Evolutionary conservation across 2,113 vertebrate species (phyloP), one percentile per base, ranked within the genome.

Genomic region (Malurus cyaneus): DNA sequence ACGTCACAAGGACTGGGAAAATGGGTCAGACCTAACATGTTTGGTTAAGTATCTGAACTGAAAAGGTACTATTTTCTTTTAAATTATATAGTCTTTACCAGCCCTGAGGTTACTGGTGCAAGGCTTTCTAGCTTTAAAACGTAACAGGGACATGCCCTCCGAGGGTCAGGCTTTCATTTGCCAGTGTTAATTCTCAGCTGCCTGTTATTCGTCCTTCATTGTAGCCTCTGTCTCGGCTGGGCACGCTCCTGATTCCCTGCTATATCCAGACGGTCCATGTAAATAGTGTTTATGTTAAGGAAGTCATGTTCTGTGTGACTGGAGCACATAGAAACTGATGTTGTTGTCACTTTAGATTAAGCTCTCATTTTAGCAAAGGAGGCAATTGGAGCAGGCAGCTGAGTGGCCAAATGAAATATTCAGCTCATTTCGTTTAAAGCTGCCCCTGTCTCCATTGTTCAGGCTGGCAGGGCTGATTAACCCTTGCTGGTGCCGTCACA

Each of bases 301-400:
- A 98, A 98, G 98, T 98, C 98, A 98, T 98, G 98, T 98, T 98
- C 98, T 97, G 96, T 98, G 98, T 98, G 98, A 98, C 98, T 98
- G 97, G 96, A 98, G 97, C 98, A 98, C 98, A 98, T 95, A 98
- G 97, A 98, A 98, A 98, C 98, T 98, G 98, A 99, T 98, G 98
- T 98, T 98, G 98, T 98, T 98, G 98, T 99, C 98, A 98, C 98
- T 98, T 98, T 97, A 97, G 97, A 98, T 98, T 98, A 98, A 98
- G 97, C 97, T 97, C 97, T 97, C 98, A 85, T 98, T 98, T 98
- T 98, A 98, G 98, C 96, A 96, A 96, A 97, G 97, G 96, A 96
- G 97, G 97, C 98, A 98, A 98, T 97, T 96, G 97, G 98, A 98
- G 96, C 97, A 98, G 98, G 99, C 98, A 98, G 98, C 98, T 97